Evolutionary conservation across 2,888 invertebrate species (phyloP), one percentile per base, ranked within the genome.

Genomic region (Campoplex nolae): DNA sequence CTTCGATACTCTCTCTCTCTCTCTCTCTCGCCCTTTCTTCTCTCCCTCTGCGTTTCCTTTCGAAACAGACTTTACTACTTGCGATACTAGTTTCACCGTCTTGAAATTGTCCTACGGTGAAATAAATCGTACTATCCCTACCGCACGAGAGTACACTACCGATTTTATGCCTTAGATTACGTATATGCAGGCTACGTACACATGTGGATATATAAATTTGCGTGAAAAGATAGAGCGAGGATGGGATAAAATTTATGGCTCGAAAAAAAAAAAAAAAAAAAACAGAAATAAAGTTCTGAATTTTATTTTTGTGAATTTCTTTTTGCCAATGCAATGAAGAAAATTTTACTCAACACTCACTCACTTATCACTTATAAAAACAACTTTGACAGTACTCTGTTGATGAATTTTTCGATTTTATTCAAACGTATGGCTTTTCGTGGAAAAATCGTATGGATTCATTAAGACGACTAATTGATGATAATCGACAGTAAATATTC

Each of bases 51-150:
- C 35, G 32, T 38, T 32, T 67, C 80, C 62, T 62, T 76, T 80
- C 75, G 79, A 81, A 77, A 80, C 73, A 48, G 81, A 87, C 62
- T 87, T 87, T 87, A 87, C 84, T 84, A 74, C 86, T 86, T 77
- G 77, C 86, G 84, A 81, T 84, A 84, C 86, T 62, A 74, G 74
- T 84, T 77, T 54, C 74, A 32, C 67, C 51, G 76, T 83, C 74
- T 84, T 48, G 84, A 77, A 84, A 84, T 81, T 74, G 84, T 81
- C 77, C 73, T 74, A 32, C 62, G 77, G 77, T 58, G 77, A 77
- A 87, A 87, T 84, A 74, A 87, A 81, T 81, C 86, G 76, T 28
- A 62, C 73, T 76, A 56, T 65, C 48, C 23, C 78, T n/a, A n/a
- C 28, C 42, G 23, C 67, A 32, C 56, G 51, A 62, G 18, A 35